These are phyloP conservation scores for Gobio occitaniae DNA, from an alignment of 2,797 vertebrate species.

Conservation along the genomic window DNA sequence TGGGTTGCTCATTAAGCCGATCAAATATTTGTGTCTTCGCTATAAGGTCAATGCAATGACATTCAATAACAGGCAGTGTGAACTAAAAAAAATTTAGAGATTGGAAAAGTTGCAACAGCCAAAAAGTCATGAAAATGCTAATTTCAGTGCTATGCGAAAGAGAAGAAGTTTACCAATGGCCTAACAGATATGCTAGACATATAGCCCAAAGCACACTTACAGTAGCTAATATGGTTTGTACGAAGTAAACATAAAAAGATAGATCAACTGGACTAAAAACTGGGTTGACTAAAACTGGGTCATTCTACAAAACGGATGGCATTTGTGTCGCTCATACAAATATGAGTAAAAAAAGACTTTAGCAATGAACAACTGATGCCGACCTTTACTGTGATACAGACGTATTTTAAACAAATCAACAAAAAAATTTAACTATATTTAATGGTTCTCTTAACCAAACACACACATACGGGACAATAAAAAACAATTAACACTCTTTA, in stretches of 20 bases:
- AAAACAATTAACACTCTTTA: too few species aligned
- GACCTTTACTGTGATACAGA: too few species aligned
- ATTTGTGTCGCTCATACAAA: too few species aligned
- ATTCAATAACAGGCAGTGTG: slow-evolving; percentile 43
- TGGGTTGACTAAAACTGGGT: too few species aligned
- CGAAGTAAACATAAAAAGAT: not conserved
- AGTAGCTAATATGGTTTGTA: not conserved
- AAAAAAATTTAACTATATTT: too few species aligned
- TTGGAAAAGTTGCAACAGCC: slow-evolving; percentile 6
- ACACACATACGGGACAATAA: too few species aligned
- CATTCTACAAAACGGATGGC: too few species aligned
- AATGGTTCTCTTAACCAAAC: too few species aligned
- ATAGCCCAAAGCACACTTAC: not conserved
- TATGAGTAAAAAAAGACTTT: too few species aligned
- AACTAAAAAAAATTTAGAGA: slow-evolving; percentile 26
- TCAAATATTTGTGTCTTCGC: slow-evolving; percentile 71
- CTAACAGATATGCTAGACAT: not conserved
- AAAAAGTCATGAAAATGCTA: not conserved
- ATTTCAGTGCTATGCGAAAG: not conserved
- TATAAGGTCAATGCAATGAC: slow-evolving; percentile 72
- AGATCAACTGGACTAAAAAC: not conserved
- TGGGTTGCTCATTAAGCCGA: slow-evolving; percentile 73
- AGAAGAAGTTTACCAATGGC: not conserved
- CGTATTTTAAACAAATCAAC: too few species aligned
- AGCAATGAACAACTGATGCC: too few species aligned